Evolutionary conservation across 2,888 invertebrate species (phyloP), one percentile per base, ranked within the genome.

Genomic region (Ormyrus rosae): DNA sequence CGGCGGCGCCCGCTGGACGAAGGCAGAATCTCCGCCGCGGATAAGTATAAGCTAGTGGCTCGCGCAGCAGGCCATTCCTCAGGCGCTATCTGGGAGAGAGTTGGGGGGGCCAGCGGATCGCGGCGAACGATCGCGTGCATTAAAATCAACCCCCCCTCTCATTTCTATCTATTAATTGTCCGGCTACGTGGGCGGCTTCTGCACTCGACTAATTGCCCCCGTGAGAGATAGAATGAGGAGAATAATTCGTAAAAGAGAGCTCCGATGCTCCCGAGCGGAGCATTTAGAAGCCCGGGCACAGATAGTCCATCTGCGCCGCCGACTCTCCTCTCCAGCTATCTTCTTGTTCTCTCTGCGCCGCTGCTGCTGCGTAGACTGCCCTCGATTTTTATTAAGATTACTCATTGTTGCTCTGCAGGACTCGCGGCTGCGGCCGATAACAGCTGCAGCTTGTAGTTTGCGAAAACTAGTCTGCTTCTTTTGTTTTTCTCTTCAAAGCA

Each of bases 131-230:
- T 78, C 78, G 75, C 75, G 71, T 45, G 78, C 71, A 81, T 75
- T 75, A 81, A 78, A 78, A 81, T 71, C 70, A 50, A 11, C n/a
- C 51, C 53, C 58, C 55, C 11, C 45, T 56, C 77, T 70, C 81
- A 19, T 78, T 81, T 82, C 84, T 86, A 85, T 88, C 87, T 88
- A 89, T 89, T 89, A 89, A 89, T 89, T 89, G 89, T 86, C 84
- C 86, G 85, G 86, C 87, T 84, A 88, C 89, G 88, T 89, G 89
- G 89, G 89, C 87, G 89, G 88, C 86, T 87, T 85, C 87, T 86
- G 86, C 85, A 83, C 84, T 83, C 86, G 86, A 87, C 89, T 89
- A 89, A 89, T 89, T 89, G 87, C 86, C 85, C 85, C 85, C 84
- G 80, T 13, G 75, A 83, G 84, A 86, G 87, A 86, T 86, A 87